Evolutionary conservation across 2,113 vertebrate species (phyloP), one percentile per base, ranked within the genome.

Genomic region (Sprattus sprattus): DNA sequence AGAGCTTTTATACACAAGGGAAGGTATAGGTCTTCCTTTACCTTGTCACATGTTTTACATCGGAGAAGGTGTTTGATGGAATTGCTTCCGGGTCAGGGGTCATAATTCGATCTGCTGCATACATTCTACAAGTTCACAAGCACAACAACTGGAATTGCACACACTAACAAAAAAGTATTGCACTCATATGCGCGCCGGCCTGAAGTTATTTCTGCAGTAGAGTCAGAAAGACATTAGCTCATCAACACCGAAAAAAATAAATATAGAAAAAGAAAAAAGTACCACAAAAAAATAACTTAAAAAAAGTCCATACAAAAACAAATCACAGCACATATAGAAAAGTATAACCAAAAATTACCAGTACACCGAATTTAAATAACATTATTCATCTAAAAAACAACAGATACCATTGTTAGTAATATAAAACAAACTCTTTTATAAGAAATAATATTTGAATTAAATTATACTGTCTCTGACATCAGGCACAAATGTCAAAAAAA

Each of bases 401-500:
- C 13, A 78, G 25, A 60, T 60, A 60, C 54, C 54, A 22, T 60
- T 60, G 18, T 60, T 60, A 22, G 11, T 11, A 49, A 11, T 22
- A 22, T 54, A 4, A 54, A 32, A 71, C 13, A 39, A 78, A 32
- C 3, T 60, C 18, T 78, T 78, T 39, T 2, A 78, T 78, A 78
- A 78, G 32, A 39, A 78, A 78, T 78, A 3, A 64, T 8, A 32
- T 78, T 39, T 13, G 39, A 78, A 78, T 15, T 6, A 78, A 78
- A 78, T 16, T 44, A 39, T 78, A 78, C 28, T 78, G 28, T 28
- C 9, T 4, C 28, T 32, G 9, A 78, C 71, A 32, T 78, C 71
- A 78, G 71, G 71, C 71, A 78, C 71, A 78, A 71, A 71, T 25
- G 32, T 32, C 64, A 71, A 71, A 71, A 71, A 78, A 13, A 78